Base-by-base conservation (phyloP, 2,797 vertebrate genomes). In the Notolabrus celidotus region DNA sequence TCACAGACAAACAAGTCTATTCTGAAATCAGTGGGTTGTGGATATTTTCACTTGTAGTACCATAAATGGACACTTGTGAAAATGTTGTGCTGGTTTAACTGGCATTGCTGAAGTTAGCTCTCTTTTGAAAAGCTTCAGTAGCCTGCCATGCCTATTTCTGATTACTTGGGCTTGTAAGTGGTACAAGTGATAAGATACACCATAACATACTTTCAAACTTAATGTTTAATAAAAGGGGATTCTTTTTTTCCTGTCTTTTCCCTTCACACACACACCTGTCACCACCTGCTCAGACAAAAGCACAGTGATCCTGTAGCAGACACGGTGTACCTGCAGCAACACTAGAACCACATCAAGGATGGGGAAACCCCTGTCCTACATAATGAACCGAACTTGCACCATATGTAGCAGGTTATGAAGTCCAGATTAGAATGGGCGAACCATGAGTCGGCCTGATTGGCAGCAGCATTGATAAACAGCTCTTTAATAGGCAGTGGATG, bases 391-490 rank as follows among this genome's bases (percentile, higher is more conserved):
- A 85, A 88, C 80, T 70, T 67, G 74, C 78, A 67, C 78, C 85
- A 79, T 86, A 90, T 91, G 87, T 86, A 88, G 57, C 70, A 34
- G 71, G 46, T 91, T 90, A 90, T 85, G 68, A 88, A 88, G 84
- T 89, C 76, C 79, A 89, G 77, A 92, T 91, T 89, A 91, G 70
- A 87, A 71, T 56, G 70, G 82, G 71, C 68, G 77, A 86, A 86
- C 73, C 80, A 69, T 62, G 53, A 84, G 75, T 63, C 52, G 50
- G 38, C 65, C 83, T 83, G 81, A 92, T 86, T 88, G 85, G 75
- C 83, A 81, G 86, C 79, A 83, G 77, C 88, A 91, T 87, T 92
- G 90, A 90, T 92, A 92, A 91, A 89, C 88, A 88, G 84, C 82
- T 84, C 84, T 83, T 88, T 92, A 92, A 93, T 91, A 90, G 89